Evolutionary conservation across 1,140 invertebrate genomes (phyloP).

Genomic region (Achroia grisella): DNA sequence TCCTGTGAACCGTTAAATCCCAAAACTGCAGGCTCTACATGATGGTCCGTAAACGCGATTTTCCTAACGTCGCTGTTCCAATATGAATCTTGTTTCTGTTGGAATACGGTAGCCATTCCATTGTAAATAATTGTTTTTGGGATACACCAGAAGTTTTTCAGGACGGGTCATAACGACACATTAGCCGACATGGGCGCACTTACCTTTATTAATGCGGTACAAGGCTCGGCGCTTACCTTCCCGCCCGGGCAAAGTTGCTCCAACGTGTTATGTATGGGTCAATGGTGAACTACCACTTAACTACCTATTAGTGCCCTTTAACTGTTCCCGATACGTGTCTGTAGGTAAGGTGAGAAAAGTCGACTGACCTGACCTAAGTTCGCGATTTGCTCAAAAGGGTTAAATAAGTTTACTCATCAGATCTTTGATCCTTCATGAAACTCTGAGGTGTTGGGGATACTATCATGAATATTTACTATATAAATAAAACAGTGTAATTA

Average conservation of each 20-base stretch:
- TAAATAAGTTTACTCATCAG: no score
- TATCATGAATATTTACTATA: no score
- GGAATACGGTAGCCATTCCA: slow-evolving; percentile 21
- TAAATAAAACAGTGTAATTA: no score
- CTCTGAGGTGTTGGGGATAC: no score
- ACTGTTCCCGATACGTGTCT: neutral
- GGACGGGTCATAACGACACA: slow-evolving; percentile 62
- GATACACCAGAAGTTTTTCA: slow-evolving; percentile 57
- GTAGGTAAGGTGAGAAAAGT: neutral
- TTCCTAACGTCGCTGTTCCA: slow-evolving; percentile 2
- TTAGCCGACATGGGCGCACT: slow-evolving; percentile 56
- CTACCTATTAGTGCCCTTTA: slow-evolving; percentile 1
- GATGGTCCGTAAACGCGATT: slow-evolving; percentile 35
- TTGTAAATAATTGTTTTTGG: slow-evolving; percentile 20
- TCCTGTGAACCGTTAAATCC: slow-evolving; percentile 8
- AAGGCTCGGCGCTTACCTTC: slow-evolving; percentile 41
- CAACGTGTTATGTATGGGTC: slow-evolving; percentile 32
- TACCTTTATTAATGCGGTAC: slow-evolving; percentile 65
- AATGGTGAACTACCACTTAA: slow-evolving; percentile 17
- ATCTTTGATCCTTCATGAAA: no score
- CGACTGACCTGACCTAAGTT: neutral
- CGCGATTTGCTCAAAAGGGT: no score
- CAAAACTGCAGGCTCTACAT: slow-evolving; percentile 35
- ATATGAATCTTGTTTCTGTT: slow-evolving; percentile 19
- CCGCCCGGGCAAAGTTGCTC: slow-evolving; percentile 19